Conservation (phyloP, 2,797 vertebrate genomes). For the Silurus aristotelis region DNA sequence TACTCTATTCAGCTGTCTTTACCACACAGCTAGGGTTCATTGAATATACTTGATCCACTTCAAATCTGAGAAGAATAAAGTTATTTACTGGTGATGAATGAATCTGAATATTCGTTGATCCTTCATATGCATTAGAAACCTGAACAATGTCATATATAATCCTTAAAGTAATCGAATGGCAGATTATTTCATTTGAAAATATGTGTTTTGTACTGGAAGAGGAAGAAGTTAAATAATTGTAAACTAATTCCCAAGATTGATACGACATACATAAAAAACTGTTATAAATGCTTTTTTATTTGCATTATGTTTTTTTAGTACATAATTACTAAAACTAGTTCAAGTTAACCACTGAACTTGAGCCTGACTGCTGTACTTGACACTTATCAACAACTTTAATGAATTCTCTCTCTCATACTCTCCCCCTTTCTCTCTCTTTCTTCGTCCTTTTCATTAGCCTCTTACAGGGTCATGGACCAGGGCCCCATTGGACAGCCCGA, state of each 20-base stretch:
- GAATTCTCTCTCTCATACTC: conserved; percentile 65
- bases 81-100: not conserved
- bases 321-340: not conserved
- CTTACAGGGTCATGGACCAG: conserved; percentile 71
- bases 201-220: not conserved
- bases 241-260: not conserved
- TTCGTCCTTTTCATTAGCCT: conserved; percentile 75
- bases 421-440: conserved; percentile 45
- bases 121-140: conserved; percentile 2
- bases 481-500: conserved; percentile 55
- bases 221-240: not conserved
- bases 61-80: not conserved
- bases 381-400: conserved; percentile 77
- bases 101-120: not conserved
- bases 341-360: conserved; percentile 66
- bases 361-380: conserved; percentile 73
- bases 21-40: not conserved
- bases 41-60: not conserved
- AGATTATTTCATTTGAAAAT: not conserved
- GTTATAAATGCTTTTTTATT: not conserved
- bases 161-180: not conserved
- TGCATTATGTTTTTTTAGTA: not conserved
- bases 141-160: not conserved
- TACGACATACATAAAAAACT: not conserved
- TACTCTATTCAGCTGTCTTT: not conserved